A percentile compares a stretch with the other conserved stretches of the same genome.
These are phyloP conservation scores for Enteromius viviparus DNA, from an alignment of 2,797 vertebrate species.

Conservation along the genomic window DNA sequence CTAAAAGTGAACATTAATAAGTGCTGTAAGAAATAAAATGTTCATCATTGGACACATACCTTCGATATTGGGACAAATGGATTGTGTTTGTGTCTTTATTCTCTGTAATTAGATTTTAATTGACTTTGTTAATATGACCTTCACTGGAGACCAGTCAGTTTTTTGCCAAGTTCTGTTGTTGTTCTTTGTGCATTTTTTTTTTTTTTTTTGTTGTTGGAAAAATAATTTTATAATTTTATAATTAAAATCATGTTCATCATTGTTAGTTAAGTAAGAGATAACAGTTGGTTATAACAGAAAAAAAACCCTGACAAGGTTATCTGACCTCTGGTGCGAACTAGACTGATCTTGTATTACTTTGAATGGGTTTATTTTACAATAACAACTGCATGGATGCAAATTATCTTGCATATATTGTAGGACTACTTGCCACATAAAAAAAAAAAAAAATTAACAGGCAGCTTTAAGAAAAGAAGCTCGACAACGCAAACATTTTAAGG, in stretches of 20 bases:
- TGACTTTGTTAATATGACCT: too few species aligned
- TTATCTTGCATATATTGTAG: too few species aligned
- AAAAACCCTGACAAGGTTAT: neutral
- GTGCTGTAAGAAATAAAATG: neutral
- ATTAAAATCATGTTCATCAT: too few species aligned
- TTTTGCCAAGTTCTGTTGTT: too few species aligned
- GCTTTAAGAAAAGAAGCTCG: neutral
- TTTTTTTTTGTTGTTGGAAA: too few species aligned
- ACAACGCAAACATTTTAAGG: neutral
- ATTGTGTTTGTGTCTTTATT: too few species aligned
- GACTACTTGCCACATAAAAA: neutral
- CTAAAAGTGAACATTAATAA: neutral
- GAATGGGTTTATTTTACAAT: neutral
- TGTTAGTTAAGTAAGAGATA: neutral
- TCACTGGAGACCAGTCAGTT: too few species aligned
- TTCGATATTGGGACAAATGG: too few species aligned
- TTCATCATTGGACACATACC: too few species aligned
- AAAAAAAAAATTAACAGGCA: neutral
- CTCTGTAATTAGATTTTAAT: too few species aligned
- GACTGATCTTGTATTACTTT: neutral
- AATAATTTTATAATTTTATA: too few species aligned
- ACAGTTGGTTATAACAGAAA: neutral
- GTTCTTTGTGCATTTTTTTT: too few species aligned
- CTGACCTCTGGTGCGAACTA: neutral
- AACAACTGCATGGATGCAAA: neutral